A percentile compares a stretch with the other conserved stretches of the same genome.
phyloP scores from a whole-genome alignment of 2,888 invertebrate species.

The Seladonia tumulorum region DNA sequence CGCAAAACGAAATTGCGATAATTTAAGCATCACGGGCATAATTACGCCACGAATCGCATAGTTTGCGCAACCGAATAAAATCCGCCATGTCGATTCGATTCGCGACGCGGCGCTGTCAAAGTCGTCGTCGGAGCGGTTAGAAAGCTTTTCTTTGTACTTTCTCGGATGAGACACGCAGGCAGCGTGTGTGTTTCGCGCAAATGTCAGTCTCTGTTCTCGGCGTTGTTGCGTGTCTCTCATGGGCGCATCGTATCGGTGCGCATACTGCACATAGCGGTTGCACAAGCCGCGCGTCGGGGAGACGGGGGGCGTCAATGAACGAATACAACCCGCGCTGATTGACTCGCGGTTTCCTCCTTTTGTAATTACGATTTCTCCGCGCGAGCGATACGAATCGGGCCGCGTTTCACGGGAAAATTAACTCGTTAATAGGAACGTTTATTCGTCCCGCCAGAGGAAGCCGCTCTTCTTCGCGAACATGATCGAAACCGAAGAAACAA shows the following conservation, averaged over 20 bases:
- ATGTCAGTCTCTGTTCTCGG: constrained; percentile 58
- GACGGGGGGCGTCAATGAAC: constrained; percentile 1
- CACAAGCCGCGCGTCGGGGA: constrained; percentile 39
- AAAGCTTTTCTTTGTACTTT: constrained; percentile 62
- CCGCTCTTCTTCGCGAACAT: neutral
- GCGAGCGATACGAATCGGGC: constrained; percentile 36
- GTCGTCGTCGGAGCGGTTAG: constrained; percentile 19
- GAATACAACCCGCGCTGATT: constrained; percentile 36
- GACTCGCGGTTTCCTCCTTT: constrained; percentile 52
- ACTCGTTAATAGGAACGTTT: constrained; percentile 49
- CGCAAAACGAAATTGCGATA: neutral
- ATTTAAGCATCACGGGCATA: neutral
- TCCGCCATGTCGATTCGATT: neutral
- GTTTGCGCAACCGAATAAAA: neutral
- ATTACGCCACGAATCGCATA: neutral
- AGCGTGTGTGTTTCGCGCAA: constrained; percentile 27
- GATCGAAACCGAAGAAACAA: no score
- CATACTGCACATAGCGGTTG: constrained; percentile 40
- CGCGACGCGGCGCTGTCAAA: neutral
- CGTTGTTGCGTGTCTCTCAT: constrained; percentile 52
- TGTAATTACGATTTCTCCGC: constrained; percentile 58
- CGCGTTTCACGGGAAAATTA: constrained; percentile 40
- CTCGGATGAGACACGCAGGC: constrained; percentile 9
- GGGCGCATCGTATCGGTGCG: constrained; percentile 44
- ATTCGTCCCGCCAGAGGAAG: neutral